phyloP scores from a whole-genome alignment of 35 echinoderm and acorn worm genomes.

The Lytechinus variegatus region DNA sequence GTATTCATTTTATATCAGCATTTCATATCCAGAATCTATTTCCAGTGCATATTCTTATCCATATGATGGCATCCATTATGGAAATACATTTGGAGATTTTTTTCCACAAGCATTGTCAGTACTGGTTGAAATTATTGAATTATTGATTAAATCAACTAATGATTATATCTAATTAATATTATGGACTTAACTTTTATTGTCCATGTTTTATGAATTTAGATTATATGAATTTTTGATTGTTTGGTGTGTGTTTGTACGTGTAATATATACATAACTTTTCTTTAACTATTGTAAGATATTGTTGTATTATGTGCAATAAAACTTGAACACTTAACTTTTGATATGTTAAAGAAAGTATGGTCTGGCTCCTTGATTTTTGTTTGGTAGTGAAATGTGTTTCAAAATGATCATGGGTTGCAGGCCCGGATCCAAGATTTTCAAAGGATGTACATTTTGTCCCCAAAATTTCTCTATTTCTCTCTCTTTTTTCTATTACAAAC shows the following conservation, averaged over 20 bases:
- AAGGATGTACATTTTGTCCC: too few species aligned
- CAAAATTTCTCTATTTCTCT: too few species aligned
- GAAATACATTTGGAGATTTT: background rate
- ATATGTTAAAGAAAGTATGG: background rate
- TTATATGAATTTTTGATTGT: background rate
- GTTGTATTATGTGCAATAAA: slow-evolving; percentile 1
- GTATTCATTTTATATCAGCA: background rate
- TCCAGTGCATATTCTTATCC: background rate
- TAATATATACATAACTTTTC: background rate
- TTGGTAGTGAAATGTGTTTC: too few species aligned
- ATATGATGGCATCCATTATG: background rate
- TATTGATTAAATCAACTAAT: background rate
- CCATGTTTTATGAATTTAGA: background rate
- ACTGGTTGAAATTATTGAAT: background rate
- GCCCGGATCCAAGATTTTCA: too few species aligned
- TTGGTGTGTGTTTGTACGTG: background rate
- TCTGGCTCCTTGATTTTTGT: too few species aligned
- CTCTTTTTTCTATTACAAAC: too few species aligned
- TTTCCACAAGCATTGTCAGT: background rate
- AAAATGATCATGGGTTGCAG: too few species aligned
- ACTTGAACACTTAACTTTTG: background rate
- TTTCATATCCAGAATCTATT: background rate
- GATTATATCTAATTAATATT: background rate
- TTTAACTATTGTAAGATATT: background rate
- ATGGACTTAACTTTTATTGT: background rate